Conservation (phyloP, 2,113 vertebrate species). For the Oncorhynchus keta region DNA sequence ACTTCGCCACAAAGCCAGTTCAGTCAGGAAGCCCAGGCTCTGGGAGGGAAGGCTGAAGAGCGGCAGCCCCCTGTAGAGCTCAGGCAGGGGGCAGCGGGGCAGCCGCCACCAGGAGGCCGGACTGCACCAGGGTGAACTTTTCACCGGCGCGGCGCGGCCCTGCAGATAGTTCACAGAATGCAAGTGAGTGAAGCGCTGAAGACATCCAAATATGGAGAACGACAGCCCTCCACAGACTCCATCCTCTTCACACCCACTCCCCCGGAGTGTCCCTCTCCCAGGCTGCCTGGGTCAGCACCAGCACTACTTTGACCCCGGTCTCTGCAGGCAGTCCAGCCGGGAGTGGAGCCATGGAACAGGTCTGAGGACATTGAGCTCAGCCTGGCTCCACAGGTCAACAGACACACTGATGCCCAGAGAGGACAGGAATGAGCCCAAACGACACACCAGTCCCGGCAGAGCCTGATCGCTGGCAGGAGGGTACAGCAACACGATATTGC, state of each 20-base stretch:
- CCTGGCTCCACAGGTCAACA: slow-evolving; percentile 82
- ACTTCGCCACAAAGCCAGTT: slow-evolving; percentile 61
- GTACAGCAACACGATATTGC: slow-evolving; percentile 79
- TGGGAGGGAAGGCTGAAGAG: slow-evolving; percentile 82
- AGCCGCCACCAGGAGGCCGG: slow-evolving; percentile 25
- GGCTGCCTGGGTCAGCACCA: slow-evolving; percentile 82
- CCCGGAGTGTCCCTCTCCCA: slow-evolving; percentile 47
- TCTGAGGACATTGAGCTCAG: slow-evolving; percentile 71
- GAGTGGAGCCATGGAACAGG: slow-evolving; percentile 86
- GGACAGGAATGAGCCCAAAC: slow-evolving; percentile 76
- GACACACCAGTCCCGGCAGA: slow-evolving; percentile 69
- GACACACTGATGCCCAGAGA: slow-evolving; percentile 74
- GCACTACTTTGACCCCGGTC: slow-evolving; percentile 77
- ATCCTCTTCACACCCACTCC: neutral
- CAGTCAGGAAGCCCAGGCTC: slow-evolving; percentile 74
- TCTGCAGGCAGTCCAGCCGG: slow-evolving; percentile 70
- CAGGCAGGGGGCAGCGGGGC: slow-evolving; percentile 62
- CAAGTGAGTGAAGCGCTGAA: slow-evolving; percentile 82
- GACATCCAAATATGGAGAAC: slow-evolving; percentile 57
- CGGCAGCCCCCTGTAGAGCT: slow-evolving; percentile 73
- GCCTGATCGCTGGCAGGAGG: slow-evolving; percentile 60
- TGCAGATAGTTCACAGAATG: slow-evolving; percentile 74
- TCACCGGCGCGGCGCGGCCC: slow-evolving; percentile 63
- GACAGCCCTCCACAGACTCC: slow-evolving; percentile 11
- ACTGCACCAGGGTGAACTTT: slow-evolving; percentile 78